Evolutionary conservation across 2,797 vertebrate genomes (phyloP), one percentile per base, ranked within the genome.

Genomic region (Microctenopoma stevenorrisi): DNA sequence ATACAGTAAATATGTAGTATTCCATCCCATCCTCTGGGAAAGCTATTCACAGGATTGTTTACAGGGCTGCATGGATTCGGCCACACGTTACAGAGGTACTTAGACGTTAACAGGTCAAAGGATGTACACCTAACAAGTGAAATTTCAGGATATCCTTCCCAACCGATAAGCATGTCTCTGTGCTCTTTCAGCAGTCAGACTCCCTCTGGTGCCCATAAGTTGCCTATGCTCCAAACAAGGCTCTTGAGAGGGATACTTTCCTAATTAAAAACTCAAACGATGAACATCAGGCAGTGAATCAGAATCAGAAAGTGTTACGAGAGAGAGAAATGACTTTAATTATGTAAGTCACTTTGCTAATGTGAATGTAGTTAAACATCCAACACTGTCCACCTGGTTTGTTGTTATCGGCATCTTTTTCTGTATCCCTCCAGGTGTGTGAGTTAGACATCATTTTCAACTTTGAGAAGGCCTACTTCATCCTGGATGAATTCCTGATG

Each of bases 401-500:
- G 2, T 25, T 0, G 2, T 65, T 7, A 63, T 25, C 8, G 12
- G 5, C 43, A 0, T 33, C 0, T 56, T 46, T 8, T 69, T 58
- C 2, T 71, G 10, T 38, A 63, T 33, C 4, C 4, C 3, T 48
- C 51, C n/a, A 98, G 97, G 97, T 98, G 50, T 98, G 97, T 10
- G 97, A 98, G 87, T 72, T 98, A 91, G 97, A 98, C 88, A 96
- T 98, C 68, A 97, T 98, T 76, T 98, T 98, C 78, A 98, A 98
- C 87, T 98, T 98, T 85, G 97, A 98, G 86, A 98, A 98, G 90
- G 97, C 96, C 6, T 98, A 98, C 85, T 98, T 95, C 90, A 96
- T 98, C 83, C 94, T 98, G 75, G 96, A 98, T 33, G 97, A 98
- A 64, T 97, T 98, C 89, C 94, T 99, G 68, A 95, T 97, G 78